Base-by-base conservation (phyloP, 37 sponge, comb jelly and placozoan genomes). In the Bolinopsis microptera region DNA sequence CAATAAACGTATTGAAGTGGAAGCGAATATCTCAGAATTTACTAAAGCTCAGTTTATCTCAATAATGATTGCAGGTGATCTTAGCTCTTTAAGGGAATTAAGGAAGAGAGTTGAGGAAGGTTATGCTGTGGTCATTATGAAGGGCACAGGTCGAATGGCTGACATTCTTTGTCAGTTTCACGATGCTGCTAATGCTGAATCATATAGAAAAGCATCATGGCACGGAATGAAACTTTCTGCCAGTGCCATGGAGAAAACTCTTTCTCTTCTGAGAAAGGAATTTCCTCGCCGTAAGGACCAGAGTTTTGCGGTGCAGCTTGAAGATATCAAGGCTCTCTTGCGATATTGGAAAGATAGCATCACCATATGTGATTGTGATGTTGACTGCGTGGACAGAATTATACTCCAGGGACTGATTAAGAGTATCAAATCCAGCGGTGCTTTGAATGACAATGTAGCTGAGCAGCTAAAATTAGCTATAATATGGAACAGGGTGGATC, bases 51-150 rank as follows among this genome's bases (percentile, higher is more conserved):
- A 28, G 31, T 28, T 72, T 72, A 28, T 72, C 2, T 30, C 75
- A 72, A n/a, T 72, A 30, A n/a, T 72, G 27, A 28, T 72, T 72
- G 75, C 22, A 3, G 75, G 75, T n/a, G 75, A 72, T 72, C 31
- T 30, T 8, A 72, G 5, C n/a, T 30, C 26, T 8, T 21, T 72
- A 8, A 21, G 18, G 18, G 75, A 72, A 21, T 3, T 72, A 5
- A 72, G 26, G 75, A 8, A 21, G 5, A n/a, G 75, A 5, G 75
- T 72, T 21, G 27, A n/a, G 75, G 31, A 72, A n/a, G 75, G 75
- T n/a, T 30, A 3, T n/a, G 31, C 31, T n/a, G 75, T 72, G 27
- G 75, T 72, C n/a, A n/a, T 72, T 3, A 72, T 72, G 31, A 72
- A 72, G 18, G 75, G 75, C 3, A 72, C 75, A 3, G 75, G 75